Evolutionary conservation across 2,113 vertebrate species (phyloP).

Genomic region (Paedocypris sp.): DNA sequence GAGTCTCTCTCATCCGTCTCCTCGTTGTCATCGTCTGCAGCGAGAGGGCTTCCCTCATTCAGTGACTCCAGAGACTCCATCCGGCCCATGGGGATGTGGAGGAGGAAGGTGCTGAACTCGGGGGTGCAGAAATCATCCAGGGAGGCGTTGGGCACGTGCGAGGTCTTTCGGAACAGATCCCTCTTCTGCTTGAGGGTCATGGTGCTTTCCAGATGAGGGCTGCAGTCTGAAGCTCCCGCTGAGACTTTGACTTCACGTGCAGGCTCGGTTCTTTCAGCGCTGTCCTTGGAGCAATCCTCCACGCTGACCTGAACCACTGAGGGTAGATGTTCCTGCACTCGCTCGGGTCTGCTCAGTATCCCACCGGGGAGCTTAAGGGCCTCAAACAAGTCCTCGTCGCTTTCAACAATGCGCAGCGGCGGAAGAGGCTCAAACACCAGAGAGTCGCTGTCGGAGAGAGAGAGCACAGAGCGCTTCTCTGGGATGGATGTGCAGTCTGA

Average conservation of each 20-base stretch:
- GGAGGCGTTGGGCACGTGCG: conserved; percentile 74
- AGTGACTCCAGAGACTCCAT: conserved; percentile 64
- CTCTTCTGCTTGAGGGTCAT: conserved; percentile 90
- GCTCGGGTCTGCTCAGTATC: conserved; percentile 32
- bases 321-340: conserved; percentile 57
- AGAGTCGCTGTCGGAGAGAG: conserved; percentile 91
- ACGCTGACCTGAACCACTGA: conserved; percentile 82
- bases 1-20: conserved; percentile 72
- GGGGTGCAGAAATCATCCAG: conserved; percentile 63
- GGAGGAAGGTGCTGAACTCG: conserved; percentile 65
- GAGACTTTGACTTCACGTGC: neutral
- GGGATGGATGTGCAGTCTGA: conserved; percentile 87
- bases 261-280: no score
- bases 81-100: conserved; percentile 76
- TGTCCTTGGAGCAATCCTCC: conserved; percentile 75
- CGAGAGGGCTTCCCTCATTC: conserved; percentile 63
- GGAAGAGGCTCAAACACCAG: conserved; percentile 88
- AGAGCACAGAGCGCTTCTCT: conserved; percentile 87
- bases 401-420: conserved; percentile 90
- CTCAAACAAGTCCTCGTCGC: conserved; percentile 79
- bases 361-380: conserved; percentile 44
- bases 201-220: conserved; percentile 60
- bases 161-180: conserved; percentile 80
- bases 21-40: conserved; percentile 71
- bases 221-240: conserved; percentile 51